These are phyloP conservation scores for Cheilinus undulatus DNA, from an alignment of 2,113 vertebrate genomes.

Conservation along the genomic window DNA sequence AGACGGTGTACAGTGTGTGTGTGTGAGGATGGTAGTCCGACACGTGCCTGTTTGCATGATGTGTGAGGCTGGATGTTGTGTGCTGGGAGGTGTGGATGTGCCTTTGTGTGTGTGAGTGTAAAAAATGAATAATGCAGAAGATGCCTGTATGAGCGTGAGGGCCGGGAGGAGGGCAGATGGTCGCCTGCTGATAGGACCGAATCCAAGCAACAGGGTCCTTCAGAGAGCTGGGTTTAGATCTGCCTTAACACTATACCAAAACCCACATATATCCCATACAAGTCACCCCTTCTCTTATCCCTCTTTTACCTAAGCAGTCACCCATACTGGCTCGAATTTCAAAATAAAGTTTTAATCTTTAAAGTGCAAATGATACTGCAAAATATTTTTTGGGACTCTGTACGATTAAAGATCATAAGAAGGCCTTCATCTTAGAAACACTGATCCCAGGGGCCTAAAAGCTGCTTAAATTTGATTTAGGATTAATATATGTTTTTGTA, in stretches of 20 bases:
- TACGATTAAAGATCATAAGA: no score
- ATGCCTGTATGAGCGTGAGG: constrained; percentile 60
- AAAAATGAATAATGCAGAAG: constrained; percentile 74
- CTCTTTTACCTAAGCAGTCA: not conserved
- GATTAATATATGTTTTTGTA: no score
- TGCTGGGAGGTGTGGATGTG: constrained; percentile 4
- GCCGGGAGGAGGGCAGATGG: constrained; percentile 74
- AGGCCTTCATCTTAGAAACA: no score
- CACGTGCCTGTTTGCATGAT: constrained; percentile 41
- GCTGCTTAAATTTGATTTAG: no score
- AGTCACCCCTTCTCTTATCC: not conserved
- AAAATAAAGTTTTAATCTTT: not conserved
- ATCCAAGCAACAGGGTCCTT: constrained; percentile 68
- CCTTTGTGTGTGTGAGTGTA: constrained; percentile 15
- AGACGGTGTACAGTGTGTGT: constrained; percentile 29
- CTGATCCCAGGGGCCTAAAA: no score
- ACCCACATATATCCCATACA: not conserved
- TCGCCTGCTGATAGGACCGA: constrained; percentile 69
- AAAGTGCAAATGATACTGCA: not conserved
- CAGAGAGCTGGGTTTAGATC: constrained; percentile 64
- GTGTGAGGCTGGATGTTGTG: constrained; percentile 37
- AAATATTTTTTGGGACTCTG: no score
- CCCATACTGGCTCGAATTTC: not conserved
- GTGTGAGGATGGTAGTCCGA: constrained; percentile 8
- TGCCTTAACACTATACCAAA: not conserved